These are phyloP conservation scores for Meriones unguiculatus DNA, from an alignment of 2,113 vertebrate species.

Conservation along the genomic window DNA sequence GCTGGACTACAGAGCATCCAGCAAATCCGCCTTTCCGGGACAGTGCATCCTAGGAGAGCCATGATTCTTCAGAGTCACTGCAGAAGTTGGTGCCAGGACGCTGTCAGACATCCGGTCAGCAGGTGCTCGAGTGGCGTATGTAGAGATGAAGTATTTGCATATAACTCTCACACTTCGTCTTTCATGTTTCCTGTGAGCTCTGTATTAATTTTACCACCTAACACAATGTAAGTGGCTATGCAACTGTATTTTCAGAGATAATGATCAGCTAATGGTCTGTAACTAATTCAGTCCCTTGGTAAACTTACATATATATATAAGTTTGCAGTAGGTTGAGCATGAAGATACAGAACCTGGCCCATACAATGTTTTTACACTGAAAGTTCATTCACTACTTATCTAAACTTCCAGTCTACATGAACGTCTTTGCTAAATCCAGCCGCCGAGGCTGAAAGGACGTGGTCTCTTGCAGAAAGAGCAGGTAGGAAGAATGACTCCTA, in stretches of 20 bases:
- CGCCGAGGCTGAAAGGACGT: background rate
- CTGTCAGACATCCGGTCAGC: background rate
- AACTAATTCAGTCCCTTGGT: background rate
- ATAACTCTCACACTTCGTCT: background rate
- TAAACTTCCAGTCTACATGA: slow-evolving; percentile 21
- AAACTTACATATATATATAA: background rate
- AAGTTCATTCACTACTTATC: background rate
- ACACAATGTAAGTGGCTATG: background rate
- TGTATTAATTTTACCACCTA: background rate
- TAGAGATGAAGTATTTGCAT: background rate
- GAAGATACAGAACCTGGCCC: background rate
- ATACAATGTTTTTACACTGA: background rate
- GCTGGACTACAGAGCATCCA: background rate
- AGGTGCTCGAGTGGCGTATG: background rate
- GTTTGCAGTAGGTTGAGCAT: background rate
- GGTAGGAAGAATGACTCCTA: background rate
- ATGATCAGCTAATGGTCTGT: background rate
- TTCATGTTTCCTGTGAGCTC: background rate
- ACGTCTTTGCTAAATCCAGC: background rate
- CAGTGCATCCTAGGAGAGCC: background rate
- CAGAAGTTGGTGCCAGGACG: background rate
- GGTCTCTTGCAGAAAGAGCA: background rate
- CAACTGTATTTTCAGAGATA: background rate
- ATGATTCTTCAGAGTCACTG: background rate
- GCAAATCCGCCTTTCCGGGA: background rate